Percentiles rank a stretch among this genome's conserved stretches.
phyloP scores from a whole-genome alignment of 2,888 invertebrate species.

The Lycia hirtaria region DNA sequence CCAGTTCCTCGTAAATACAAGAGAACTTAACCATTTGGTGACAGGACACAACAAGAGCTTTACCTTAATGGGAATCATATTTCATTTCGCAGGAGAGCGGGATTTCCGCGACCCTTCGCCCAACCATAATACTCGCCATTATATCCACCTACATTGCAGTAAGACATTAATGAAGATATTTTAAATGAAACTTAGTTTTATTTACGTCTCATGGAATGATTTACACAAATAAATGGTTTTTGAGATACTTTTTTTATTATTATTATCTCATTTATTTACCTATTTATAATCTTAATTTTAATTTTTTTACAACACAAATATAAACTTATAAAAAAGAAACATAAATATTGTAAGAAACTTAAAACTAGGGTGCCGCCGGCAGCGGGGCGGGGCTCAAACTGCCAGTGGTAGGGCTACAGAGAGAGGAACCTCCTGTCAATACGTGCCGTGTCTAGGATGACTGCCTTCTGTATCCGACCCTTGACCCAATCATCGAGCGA shows the following conservation, averaged over 20 bases:
- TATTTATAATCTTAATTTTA: not conserved
- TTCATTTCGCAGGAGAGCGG: slow-evolving; percentile 69
- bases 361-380: too few relatives aligned
- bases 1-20: slow-evolving; percentile 53
- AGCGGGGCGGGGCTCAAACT: too few relatives aligned
- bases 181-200: slow-evolving; percentile 8
- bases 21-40: slow-evolving; percentile 61
- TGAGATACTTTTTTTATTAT: too few relatives aligned
- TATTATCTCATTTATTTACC: too few relatives aligned
- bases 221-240: not conserved
- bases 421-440: too few relatives aligned
- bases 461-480: too few relatives aligned
- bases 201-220: not conserved
- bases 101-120: slow-evolving; percentile 62
- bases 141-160: slow-evolving; percentile 58
- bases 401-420: too few relatives aligned
- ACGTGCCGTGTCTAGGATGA: too few relatives aligned
- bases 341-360: too few relatives aligned
- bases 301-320: too few relatives aligned
- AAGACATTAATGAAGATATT: slow-evolving; percentile 63
- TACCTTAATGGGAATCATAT: slow-evolving; percentile 77
- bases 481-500: too few relatives aligned
- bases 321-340: too few relatives aligned
- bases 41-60: slow-evolving; percentile 74
- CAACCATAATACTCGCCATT: slow-evolving; percentile 59